A percentile compares a stretch with the other conserved stretches of the same genome.
Evolutionary conservation across 2,888 invertebrate species (phyloP).

Genomic region (Acronicta aceris): DNA sequence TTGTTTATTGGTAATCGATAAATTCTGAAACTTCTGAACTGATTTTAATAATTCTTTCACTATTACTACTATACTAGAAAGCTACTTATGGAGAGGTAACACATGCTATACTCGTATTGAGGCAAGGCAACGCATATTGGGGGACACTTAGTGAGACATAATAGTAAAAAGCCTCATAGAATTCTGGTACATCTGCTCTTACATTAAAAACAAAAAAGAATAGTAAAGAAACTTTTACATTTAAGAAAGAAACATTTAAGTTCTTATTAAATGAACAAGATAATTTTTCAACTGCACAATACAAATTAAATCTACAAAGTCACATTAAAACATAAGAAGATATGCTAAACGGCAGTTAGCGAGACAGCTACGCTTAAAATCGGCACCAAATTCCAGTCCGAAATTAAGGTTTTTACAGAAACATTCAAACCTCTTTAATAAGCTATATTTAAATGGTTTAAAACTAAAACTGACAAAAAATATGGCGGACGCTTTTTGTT

Average conservation of each 20-base stretch:
- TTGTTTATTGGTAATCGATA: too few relatives aligned
- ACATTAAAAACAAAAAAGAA: not conserved
- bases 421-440: constrained; percentile 70
- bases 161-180: not conserved
- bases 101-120: too few relatives aligned
- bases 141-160: not conserved
- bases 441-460: constrained; percentile 62
- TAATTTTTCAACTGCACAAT: constrained; percentile 18
- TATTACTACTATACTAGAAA: too few relatives aligned
- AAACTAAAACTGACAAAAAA: constrained; percentile 45
- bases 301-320: constrained; percentile 39
- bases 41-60: too few relatives aligned
- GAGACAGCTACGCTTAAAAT: constrained; percentile 35
- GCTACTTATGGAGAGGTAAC: too few relatives aligned
- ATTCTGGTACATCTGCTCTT: not conserved
- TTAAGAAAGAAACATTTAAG: too few relatives aligned
- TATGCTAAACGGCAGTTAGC: constrained; percentile 48
- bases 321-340: constrained; percentile 42
- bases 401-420: constrained; percentile 65
- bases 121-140: too few relatives aligned
- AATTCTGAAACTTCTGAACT: too few relatives aligned
- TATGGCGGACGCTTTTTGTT: constrained; percentile 49
- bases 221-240: too few relatives aligned
- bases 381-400: constrained; percentile 54
- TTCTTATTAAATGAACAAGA: too few relatives aligned